Base-by-base conservation (phyloP, 2,888 invertebrate genomes). In the Caenorhabditis angaria region DNA sequence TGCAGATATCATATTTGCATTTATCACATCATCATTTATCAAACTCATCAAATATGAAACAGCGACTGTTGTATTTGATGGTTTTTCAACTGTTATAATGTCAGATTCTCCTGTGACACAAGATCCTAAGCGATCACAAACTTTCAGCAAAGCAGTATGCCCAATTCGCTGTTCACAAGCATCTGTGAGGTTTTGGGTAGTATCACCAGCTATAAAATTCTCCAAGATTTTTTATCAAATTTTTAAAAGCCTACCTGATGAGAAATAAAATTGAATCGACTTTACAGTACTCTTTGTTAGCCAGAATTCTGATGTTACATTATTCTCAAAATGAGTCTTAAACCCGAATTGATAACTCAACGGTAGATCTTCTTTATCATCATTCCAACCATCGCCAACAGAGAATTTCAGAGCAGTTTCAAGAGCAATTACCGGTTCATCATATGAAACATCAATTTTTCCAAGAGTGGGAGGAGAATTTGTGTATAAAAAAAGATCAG, bases 101-200 rank as follows among this genome's bases (percentile, higher is more conserved):
- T 48, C 65, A 1, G 78, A 73, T 50, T 76, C 67, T 20, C 65
- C 61, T 4, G 64, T 65, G 20, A 53, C 69, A 55, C 82, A 82
- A 24, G 81, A 74, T 10, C 64, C 75, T 10, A 70, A 48, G 1
- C 62, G 63, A 53, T 80, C 80, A 58, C 82, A 82, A 2, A 78
- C 77, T 28, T 79, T 76, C 24, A 82, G 22, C 10, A 78, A 22
- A 0, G 76, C 81, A 41, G 66, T 57, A 20, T 68, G 76, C 3
- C 76, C 82, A 25, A 74, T 60, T 12, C 80, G 65, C 1, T 66
- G 56, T 10, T 65, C 62, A 65, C 82, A 82, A 41, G 10, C 41
- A 18, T 41, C 18, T 14, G 54, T 24, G 27, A 25, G 25, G 18
- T 54, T 54, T 18, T n/a, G 27, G 8, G 6, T n/a, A n/a, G n/a